Conservation (phyloP, 1,140 invertebrate species). For the Melipona quadrifasciata region DNA sequence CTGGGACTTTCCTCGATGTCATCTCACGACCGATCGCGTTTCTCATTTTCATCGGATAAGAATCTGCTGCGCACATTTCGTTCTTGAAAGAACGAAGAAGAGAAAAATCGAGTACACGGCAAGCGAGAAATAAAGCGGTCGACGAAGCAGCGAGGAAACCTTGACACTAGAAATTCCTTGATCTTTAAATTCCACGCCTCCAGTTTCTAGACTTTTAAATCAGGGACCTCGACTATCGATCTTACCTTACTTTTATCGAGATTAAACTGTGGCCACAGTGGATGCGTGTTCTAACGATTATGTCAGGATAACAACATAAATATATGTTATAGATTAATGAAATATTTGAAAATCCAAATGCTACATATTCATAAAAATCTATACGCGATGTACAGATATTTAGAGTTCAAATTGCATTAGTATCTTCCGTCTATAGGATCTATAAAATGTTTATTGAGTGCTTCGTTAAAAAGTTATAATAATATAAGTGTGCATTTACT, state of each 20-base stretch:
- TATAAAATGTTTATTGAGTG: no score
- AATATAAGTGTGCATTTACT: no score
- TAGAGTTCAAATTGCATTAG: no score
- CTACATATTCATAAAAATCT: no score
- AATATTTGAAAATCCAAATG: no score
- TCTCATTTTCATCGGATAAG: background rate
- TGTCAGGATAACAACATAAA: background rate
- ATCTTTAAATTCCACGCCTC: background rate
- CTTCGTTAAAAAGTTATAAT: no score
- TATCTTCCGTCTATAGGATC: no score
- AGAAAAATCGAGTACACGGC: fast-evolving
- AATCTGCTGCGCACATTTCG: background rate
- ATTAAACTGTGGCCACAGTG: background rate
- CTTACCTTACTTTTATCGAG: background rate
- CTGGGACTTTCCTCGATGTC: slow-evolving; percentile 46
- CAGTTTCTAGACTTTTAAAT: slow-evolving; percentile 28
- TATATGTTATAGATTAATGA: background rate
- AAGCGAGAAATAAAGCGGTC: background rate
- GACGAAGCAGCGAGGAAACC: background rate
- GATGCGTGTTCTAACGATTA: background rate
- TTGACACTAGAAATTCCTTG: background rate
- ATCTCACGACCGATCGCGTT: slow-evolving; percentile 8
- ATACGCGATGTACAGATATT: no score
- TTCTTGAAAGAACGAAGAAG: background rate
- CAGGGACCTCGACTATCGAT: background rate